Conservation (phyloP, 2,888 invertebrate species). For the Dioctria rufipes region DNA sequence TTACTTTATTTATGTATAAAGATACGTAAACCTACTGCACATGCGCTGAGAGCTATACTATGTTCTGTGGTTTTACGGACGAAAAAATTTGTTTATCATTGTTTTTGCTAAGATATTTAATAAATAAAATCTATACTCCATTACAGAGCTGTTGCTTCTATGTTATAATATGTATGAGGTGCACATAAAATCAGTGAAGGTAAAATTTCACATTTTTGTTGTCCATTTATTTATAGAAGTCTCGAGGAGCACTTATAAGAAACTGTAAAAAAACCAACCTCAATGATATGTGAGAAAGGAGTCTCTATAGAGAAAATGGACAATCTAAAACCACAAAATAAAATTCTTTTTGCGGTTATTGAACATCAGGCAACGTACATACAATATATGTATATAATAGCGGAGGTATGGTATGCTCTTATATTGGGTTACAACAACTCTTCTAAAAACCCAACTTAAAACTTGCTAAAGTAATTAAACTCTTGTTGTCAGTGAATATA, state of each 20-base stretch:
- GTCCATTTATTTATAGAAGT: constrained; percentile 3
- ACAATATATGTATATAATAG: no score
- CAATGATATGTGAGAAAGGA: neutral
- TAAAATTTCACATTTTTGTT: constrained; percentile 29
- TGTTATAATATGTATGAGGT: neutral
- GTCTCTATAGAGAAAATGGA: neutral
- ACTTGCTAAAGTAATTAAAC: constrained; percentile 20
- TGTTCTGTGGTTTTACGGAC: constrained; percentile 19
- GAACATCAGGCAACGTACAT: neutral
- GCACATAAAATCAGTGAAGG: constrained; percentile 1
- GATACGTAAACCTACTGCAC: no score
- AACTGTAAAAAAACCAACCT: constrained; percentile 24
- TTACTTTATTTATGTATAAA: neutral
- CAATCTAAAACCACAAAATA: constrained; percentile 39
- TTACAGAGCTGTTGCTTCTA: constrained; percentile 2
- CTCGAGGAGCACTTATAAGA: constrained; percentile 1
- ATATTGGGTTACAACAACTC: neutral
- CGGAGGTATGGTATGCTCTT: neutral
- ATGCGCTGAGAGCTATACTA: no score
- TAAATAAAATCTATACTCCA: constrained; percentile 7
- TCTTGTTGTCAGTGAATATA: no score
- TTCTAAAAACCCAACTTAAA: neutral
- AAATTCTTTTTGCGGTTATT: constrained; percentile 24
- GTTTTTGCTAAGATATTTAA: constrained; percentile 16
- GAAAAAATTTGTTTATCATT: constrained; percentile 39